Evolutionary conservation across 2,797 vertebrate genomes (phyloP).

Genomic region (Scarus forsteni): DNA sequence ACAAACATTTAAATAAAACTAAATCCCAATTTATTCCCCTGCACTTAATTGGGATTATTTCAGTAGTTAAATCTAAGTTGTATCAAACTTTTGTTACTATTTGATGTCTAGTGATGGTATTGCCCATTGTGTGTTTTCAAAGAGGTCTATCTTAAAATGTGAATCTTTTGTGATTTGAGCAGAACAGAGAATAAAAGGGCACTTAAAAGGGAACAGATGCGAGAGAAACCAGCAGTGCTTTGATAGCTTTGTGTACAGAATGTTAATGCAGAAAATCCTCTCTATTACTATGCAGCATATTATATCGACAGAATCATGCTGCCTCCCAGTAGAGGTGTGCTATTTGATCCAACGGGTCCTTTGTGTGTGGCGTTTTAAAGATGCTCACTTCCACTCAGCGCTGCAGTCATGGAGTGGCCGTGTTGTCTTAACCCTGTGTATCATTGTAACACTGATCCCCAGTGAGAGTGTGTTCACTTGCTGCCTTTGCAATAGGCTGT

Average conservation of each 20-base stretch:
- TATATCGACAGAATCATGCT: not conserved
- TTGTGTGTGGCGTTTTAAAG: slow-evolving; percentile 18
- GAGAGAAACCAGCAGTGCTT: slow-evolving; percentile 16
- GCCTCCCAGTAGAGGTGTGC: not conserved
- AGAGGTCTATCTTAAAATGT: not conserved
- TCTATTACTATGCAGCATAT: not conserved
- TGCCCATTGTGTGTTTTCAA: not conserved
- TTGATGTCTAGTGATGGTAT: slow-evolving; percentile 4
- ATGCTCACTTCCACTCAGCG: slow-evolving; percentile 38
- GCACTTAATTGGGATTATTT: too few relatives aligned
- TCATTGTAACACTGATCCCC: slow-evolving; percentile 53
- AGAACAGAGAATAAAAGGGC: slow-evolving; percentile 1
- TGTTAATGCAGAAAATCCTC: slow-evolving; percentile 24
- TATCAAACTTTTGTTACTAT: not conserved
- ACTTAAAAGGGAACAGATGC: slow-evolving; percentile 9
- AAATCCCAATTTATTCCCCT: too few relatives aligned
- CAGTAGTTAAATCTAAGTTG: not conserved
- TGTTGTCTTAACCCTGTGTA: slow-evolving; percentile 62
- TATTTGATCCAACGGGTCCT: not conserved
- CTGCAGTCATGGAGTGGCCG: slow-evolving; percentile 45
- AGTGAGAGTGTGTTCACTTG: slow-evolving; percentile 46
- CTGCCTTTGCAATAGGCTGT: slow-evolving; percentile 39
- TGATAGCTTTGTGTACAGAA: slow-evolving; percentile 15
- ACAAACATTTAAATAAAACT: too few relatives aligned
- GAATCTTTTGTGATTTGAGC: not conserved